Conservation (phyloP, 2,888 invertebrate species). For the Acheta domesticus region DNA sequence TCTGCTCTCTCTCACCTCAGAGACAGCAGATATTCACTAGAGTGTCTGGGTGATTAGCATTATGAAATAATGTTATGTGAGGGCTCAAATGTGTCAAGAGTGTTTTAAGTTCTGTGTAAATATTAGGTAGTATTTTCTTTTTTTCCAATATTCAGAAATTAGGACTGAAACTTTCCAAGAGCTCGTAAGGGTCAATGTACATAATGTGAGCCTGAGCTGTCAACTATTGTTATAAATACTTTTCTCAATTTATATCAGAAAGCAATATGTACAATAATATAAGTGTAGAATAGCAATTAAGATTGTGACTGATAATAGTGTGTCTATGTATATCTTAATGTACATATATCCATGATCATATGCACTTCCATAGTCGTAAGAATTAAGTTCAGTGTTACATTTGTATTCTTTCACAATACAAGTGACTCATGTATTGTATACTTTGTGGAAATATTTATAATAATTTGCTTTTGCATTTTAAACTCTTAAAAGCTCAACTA, state of each 20-base stretch:
- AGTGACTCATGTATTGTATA: background rate
- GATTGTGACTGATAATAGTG: background rate
- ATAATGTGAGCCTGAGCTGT: background rate
- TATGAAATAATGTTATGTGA: too few species aligned
- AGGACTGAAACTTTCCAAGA: background rate
- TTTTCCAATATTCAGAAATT: background rate
- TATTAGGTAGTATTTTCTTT: background rate
- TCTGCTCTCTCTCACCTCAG: too few species aligned
- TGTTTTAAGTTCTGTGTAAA: background rate
- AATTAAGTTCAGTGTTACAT: background rate
- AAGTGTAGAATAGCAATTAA: background rate
- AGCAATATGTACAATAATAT: background rate
- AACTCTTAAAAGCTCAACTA: background rate
- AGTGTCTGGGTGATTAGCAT: too few species aligned
- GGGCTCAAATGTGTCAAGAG: too few species aligned
- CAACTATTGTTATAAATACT: constrained; percentile 9
- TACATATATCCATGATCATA: background rate
- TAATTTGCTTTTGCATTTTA: background rate
- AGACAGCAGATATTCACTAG: too few species aligned
- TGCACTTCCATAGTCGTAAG: background rate
- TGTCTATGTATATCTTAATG: background rate
- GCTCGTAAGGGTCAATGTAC: background rate
- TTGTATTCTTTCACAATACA: background rate
- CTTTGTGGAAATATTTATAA: background rate
- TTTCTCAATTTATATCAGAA: constrained; percentile 3